These are phyloP conservation scores for Campopleginae sp. DNA, from an alignment of 2,888 invertebrate genomes.

Conservation along the genomic window DNA sequence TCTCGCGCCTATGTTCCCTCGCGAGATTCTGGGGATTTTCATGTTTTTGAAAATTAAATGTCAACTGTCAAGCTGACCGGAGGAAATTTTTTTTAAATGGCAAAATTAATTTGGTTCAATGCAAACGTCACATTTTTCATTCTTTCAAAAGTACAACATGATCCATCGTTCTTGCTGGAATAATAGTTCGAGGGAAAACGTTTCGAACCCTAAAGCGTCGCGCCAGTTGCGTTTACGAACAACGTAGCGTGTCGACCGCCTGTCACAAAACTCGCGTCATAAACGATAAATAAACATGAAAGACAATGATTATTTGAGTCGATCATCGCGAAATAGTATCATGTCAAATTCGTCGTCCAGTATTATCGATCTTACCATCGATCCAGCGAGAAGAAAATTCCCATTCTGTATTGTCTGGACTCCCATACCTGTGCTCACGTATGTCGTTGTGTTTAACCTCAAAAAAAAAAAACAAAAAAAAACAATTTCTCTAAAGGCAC, in stretches of 20 bases:
- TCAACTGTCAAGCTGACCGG: conserved; percentile 24
- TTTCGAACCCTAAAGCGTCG: background rate
- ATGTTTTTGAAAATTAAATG: conserved; percentile 31
- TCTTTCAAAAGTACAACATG: background rate
- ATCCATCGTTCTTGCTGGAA: background rate
- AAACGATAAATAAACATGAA: conserved; percentile 51
- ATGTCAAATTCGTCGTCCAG: conserved; percentile 58
- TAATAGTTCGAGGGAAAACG: background rate
- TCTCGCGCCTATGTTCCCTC: too few relatives aligned
- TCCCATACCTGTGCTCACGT: conserved; percentile 96
- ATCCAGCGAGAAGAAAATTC: conserved; percentile 85
- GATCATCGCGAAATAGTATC: conserved; percentile 55
- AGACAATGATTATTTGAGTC: conserved; percentile 60
- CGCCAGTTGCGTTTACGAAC: background rate
- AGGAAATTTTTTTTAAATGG: background rate
- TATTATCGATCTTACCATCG: conserved; percentile 77
- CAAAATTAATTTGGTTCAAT: conserved; percentile 1
- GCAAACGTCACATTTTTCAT: background rate
- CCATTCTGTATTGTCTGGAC: conserved; percentile 99
- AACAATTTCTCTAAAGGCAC: background rate
- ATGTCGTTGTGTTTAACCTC: conserved; percentile 77
- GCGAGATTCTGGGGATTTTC: background rate
- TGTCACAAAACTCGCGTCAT: conserved; percentile 11
- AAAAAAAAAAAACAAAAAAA: conserved; percentile 31
- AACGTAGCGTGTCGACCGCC: background rate